Conservation (phyloP, 2,797 vertebrate species). For the Danionella dracula region DNA sequence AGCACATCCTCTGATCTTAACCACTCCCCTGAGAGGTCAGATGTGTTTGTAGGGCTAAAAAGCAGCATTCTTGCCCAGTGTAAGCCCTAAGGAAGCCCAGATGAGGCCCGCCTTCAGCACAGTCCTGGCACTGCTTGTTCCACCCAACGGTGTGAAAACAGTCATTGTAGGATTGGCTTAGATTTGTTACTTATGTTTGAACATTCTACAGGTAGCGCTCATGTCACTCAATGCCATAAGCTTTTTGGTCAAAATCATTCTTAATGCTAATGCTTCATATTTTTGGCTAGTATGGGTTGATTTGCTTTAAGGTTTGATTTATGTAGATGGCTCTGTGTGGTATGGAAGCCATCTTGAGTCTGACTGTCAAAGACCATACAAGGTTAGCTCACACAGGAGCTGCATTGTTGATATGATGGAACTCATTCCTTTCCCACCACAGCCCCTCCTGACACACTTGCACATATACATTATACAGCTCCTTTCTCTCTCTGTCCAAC, state of each 20-base stretch:
- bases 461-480: slow-evolving; percentile 7
- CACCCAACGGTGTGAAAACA: no score
- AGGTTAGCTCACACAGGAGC: slow-evolving; percentile 50
- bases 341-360: slow-evolving; percentile 59
- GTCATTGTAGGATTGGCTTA: slow-evolving; percentile 1
- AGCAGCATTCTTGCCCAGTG: no score
- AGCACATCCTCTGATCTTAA: no score
- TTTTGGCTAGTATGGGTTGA: not conserved
- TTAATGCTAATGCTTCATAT: slow-evolving; percentile 40
- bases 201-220: not conserved
- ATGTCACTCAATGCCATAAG: not conserved
- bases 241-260: slow-evolving; percentile 35
- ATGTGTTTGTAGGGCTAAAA: no score
- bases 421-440: slow-evolving; percentile 34
- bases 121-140: no score
- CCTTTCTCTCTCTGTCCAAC: not conserved
- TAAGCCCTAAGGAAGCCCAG: no score
- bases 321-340: slow-evolving; percentile 43
- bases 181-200: not conserved
- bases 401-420: slow-evolving; percentile 52
- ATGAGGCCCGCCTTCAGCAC: no score
- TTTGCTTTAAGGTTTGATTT: slow-evolving; percentile 40
- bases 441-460: slow-evolving; percentile 25
- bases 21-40: no score
- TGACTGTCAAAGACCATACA: slow-evolving; percentile 59